These are phyloP conservation scores for Steinernema carpocapsae DNA, from an alignment of 2,888 invertebrate genomes.

Conservation along the genomic window DNA sequence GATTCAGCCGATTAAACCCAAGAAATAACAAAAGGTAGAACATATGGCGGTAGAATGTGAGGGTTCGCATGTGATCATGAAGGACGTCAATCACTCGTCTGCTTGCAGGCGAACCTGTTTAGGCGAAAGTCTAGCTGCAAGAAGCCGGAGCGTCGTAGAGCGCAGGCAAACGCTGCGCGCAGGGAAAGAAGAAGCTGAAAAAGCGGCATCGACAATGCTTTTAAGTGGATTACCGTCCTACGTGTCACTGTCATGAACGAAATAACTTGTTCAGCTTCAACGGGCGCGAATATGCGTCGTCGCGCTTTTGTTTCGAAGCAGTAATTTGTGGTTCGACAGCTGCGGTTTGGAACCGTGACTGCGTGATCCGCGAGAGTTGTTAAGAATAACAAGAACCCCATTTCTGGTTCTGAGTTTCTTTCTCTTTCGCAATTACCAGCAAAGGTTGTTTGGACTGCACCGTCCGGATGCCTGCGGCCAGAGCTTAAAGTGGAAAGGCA, in stretches of 20 bases:
- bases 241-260: constrained; percentile 13
- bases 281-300: neutral
- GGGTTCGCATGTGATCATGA: neutral
- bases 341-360: constrained; percentile 22
- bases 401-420: too few relatives aligned
- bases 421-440: too few relatives aligned
- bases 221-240: constrained; percentile 31
- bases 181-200: neutral
- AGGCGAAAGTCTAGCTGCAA: constrained; percentile 20
- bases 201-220: constrained; percentile 29
- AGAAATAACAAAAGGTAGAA: constrained; percentile 2
- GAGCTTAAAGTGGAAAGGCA: too few relatives aligned
- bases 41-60: neutral
- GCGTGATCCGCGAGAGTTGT: neutral
- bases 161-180: neutral
- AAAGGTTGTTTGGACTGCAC: too few relatives aligned
- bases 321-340: neutral
- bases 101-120: constrained; percentile 20
- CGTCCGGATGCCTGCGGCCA: too few relatives aligned
- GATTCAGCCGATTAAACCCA: neutral
- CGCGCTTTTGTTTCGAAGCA: constrained; percentile 7
- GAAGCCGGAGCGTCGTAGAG: constrained; percentile 19
- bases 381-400: too few relatives aligned
- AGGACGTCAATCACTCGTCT: neutral
- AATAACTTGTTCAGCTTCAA: neutral